phyloP scores from a whole-genome alignment of 2,113 vertebrate genomes.

The Lepidiolamprologus cunningtoni region DNA sequence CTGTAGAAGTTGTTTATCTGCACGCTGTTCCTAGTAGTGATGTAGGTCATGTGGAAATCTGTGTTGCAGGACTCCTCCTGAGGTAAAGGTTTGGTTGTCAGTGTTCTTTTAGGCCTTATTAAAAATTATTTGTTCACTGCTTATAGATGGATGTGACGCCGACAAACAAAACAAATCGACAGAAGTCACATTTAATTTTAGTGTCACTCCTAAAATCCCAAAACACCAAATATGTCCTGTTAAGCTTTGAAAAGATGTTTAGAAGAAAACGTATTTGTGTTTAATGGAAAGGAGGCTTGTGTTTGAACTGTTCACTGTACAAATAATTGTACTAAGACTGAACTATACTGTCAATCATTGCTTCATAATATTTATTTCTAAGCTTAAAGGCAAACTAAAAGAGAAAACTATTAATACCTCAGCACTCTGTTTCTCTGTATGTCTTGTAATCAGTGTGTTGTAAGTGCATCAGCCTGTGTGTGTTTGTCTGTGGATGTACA shows the following conservation, averaged over 20 bases:
- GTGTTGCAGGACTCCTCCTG: slow-evolving; percentile 1
- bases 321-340: background rate
- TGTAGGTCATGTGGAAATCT: slow-evolving; percentile 4
- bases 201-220: background rate
- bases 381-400: background rate
- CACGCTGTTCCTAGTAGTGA: background rate
- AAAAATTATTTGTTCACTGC: background rate
- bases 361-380: background rate
- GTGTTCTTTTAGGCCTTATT: background rate
- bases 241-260: background rate
- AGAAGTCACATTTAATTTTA: background rate
- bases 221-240: background rate
- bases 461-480: background rate
- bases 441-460: background rate
- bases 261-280: background rate
- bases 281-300: background rate
- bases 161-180: background rate
- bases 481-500: background rate
- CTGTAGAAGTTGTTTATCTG: background rate
- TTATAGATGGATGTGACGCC: background rate
- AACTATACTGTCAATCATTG: background rate
- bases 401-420: background rate
- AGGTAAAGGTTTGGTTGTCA: background rate
- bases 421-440: background rate
- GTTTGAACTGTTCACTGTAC: background rate